phyloP scores from a whole-genome alignment of 2,888 invertebrate species.

The Dolomedes plantarius region DNA sequence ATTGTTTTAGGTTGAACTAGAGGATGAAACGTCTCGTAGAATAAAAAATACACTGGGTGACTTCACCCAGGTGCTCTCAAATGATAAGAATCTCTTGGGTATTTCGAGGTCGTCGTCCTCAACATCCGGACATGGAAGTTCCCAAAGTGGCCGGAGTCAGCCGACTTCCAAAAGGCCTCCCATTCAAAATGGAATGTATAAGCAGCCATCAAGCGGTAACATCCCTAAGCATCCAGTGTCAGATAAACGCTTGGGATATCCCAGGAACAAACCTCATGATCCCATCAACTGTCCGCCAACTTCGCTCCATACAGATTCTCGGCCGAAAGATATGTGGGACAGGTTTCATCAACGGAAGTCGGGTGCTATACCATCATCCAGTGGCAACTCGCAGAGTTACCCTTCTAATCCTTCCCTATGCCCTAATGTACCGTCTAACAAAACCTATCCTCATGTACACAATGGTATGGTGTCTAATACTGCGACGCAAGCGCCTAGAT shows the following conservation, averaged over 20 bases:
- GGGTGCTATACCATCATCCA: neutral
- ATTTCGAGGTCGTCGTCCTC: conserved; percentile 42
- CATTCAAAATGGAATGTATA: conserved; percentile 17
- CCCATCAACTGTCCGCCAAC: conserved; percentile 3
- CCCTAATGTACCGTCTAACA: conserved; percentile 19
- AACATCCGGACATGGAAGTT: conserved; percentile 26
- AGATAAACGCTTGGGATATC: conserved; percentile 39
- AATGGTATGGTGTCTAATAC: conserved; percentile 12
- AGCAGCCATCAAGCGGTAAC: conserved; percentile 16
- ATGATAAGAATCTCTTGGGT: conserved; percentile 69
- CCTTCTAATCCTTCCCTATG: conserved; percentile 6
- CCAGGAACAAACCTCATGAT: conserved; percentile 30
- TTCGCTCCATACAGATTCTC: conserved; percentile 26
- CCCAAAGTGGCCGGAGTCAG: conserved; percentile 15
- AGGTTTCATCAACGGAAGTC: conserved; percentile 11
- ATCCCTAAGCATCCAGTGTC: conserved; percentile 14
- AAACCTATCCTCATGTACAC: conserved; percentile 6
- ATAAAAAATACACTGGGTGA: conserved; percentile 71
- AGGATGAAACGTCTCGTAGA: conserved; percentile 72
- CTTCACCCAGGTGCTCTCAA: conserved; percentile 61
- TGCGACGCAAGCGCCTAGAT: conserved; percentile 14
- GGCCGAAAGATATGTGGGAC: conserved; percentile 33
- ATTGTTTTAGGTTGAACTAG: conserved; percentile 65
- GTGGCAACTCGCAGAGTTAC: neutral
- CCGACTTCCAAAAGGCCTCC: conserved; percentile 7